Evolutionary conservation across 2,113 vertebrate species (phyloP).

Genomic region (Ciconia boyciana): DNA sequence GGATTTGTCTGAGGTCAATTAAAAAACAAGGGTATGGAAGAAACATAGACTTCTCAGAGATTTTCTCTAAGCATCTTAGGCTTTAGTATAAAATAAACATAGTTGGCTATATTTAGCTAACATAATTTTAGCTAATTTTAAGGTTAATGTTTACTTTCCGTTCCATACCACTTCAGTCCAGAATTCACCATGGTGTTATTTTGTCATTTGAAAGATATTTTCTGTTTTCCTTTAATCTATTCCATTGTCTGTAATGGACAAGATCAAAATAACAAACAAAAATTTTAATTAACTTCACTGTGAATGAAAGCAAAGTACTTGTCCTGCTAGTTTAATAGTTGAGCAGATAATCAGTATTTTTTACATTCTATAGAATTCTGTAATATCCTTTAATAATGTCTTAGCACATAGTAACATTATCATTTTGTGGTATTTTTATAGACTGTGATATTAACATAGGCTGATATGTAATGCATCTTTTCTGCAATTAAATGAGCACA

Average conservation of each 20-base stretch:
- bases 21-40: not conserved
- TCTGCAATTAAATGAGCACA: not conserved
- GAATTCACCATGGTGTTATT: not conserved
- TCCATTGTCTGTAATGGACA: not conserved
- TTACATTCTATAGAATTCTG: not conserved
- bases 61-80: not conserved
- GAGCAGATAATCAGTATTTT: not conserved
- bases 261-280: not conserved
- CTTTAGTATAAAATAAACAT: not conserved
- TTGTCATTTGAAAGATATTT: not conserved
- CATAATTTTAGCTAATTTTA: not conserved
- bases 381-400: not conserved
- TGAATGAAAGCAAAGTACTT: not conserved
- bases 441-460: not conserved
- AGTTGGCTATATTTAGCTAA: not conserved
- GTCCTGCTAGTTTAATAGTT: not conserved
- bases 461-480: not conserved
- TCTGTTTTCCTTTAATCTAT: not conserved
- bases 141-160: not conserved
- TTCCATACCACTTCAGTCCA: not conserved
- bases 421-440: not conserved
- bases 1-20: not conserved
- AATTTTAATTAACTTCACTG: not conserved
- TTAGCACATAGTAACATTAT: not conserved
- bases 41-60: not conserved